Evolutionary conservation across 2,113 vertebrate genomes (phyloP).

Genomic region (Catharus bicknelli): DNA sequence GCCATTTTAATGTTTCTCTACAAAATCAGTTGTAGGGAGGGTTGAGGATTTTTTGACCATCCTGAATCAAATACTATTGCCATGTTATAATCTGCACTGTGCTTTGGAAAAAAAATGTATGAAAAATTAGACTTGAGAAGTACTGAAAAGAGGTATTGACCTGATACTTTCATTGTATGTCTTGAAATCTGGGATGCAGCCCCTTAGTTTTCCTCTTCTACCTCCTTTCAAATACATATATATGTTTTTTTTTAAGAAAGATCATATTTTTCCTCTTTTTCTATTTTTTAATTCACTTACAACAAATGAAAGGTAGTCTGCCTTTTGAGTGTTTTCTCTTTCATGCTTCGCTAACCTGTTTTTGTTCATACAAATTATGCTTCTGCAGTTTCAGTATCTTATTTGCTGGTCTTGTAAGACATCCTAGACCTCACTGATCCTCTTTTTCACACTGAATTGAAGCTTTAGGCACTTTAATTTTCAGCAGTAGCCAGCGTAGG

Average conservation of each 20-base stretch:
- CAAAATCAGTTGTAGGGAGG: background rate
- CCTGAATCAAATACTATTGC: background rate
- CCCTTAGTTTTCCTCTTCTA: background rate
- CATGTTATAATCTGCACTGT: background rate
- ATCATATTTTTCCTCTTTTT: fast-evolving
- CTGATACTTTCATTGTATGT: fast-evolving
- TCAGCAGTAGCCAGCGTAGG: background rate
- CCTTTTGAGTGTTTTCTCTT: background rate
- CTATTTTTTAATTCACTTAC: background rate
- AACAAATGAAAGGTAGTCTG: background rate
- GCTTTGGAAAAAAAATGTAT: background rate
- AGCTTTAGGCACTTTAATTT: background rate
- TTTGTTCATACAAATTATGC: background rate
- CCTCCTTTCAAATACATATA: background rate
- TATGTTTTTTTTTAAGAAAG: too few relatives aligned
- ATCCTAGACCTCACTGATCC: background rate
- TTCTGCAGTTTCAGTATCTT: background rate
- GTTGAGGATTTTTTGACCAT: fast-evolving
- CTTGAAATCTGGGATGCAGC: background rate
- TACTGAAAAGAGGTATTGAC: background rate
- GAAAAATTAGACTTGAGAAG: background rate
- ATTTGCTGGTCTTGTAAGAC: background rate
- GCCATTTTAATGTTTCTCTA: background rate
- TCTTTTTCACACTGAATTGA: background rate
- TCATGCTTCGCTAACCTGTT: background rate